phyloP scores from a whole-genome alignment of 2,888 invertebrate species.

The Drosophila basisetae region DNA sequence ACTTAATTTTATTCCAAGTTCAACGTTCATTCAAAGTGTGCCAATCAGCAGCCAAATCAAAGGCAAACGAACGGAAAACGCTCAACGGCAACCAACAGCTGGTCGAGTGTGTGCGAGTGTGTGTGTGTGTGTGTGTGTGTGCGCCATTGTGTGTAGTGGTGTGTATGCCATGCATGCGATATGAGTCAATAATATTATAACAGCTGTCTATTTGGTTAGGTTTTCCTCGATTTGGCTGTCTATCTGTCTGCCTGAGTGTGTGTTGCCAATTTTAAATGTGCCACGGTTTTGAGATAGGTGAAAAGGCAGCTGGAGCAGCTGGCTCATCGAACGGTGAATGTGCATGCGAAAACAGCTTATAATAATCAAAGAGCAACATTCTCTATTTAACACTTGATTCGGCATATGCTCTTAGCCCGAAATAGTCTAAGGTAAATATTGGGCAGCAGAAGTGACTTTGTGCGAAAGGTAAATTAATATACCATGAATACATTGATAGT shows the following conservation, averaged over 20 bases:
- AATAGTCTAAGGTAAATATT: not conserved
- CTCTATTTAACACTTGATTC: constrained; percentile 1
- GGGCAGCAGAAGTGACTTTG: not conserved
- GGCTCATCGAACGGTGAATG: constrained; percentile 20
- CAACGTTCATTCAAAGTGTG: constrained; percentile 58
- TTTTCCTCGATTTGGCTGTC: constrained; percentile 19
- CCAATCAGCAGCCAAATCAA: constrained; percentile 61
- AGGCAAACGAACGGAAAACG: constrained; percentile 42
- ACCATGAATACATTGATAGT: not conserved
- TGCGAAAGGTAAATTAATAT: not conserved
- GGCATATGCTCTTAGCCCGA: not conserved
- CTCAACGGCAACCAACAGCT: constrained; percentile 50
- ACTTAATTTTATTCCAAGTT: constrained; percentile 79
- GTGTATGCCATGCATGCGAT: constrained; percentile 66
- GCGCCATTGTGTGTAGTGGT: constrained; percentile 29
- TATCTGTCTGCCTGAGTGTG: constrained; percentile 3
- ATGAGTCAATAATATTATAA: constrained; percentile 79
- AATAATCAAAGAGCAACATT: constrained; percentile 54
- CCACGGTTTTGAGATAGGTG: constrained; percentile 45
- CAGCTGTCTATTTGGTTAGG: constrained; percentile 69
- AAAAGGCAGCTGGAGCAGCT: constrained; percentile 13
- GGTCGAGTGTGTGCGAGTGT: constrained; percentile 36
- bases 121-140: constrained; percentile 16
- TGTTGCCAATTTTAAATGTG: constrained; percentile 61
- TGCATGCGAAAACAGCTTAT: constrained; percentile 32